phyloP scores from a whole-genome alignment of 2,888 invertebrate genomes.

The Harpagoxenus sublaevis region DNA sequence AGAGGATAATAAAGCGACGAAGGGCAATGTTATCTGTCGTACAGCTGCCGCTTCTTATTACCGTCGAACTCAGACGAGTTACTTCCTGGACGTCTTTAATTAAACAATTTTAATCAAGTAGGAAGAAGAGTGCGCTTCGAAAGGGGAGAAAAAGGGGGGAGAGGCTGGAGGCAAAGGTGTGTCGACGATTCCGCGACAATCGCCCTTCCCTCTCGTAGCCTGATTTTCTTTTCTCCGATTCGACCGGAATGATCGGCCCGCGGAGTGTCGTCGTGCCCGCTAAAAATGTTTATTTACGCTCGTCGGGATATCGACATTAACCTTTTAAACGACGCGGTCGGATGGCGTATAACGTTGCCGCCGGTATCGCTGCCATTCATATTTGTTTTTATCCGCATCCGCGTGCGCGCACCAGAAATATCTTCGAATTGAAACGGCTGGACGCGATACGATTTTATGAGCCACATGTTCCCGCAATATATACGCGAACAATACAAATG shows the following conservation, averaged over 20 bases:
- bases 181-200: not conserved
- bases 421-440: slow-evolving; percentile 50
- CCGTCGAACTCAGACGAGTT: not conserved
- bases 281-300: slow-evolving; percentile 50
- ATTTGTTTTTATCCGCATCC: slow-evolving; percentile 57
- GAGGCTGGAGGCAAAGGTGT: not conserved
- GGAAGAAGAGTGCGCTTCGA: not conserved
- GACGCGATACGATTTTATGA: slow-evolving; percentile 54
- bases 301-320: slow-evolving; percentile 47
- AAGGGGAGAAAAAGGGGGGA: not conserved
- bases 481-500: slow-evolving; percentile 48
- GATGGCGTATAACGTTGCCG: slow-evolving; percentile 21
- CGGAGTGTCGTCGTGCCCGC: slow-evolving; percentile 18
- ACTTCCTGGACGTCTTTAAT: not conserved
- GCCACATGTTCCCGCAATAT: slow-evolving; percentile 52
- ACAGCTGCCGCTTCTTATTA: slow-evolving; percentile 1
- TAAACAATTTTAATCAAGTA: slow-evolving; percentile 4
- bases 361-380: slow-evolving; percentile 48
- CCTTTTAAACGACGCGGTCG: slow-evolving; percentile 54
- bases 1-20: not conserved
- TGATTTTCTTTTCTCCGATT: slow-evolving; percentile 1
- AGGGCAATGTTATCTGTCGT: slow-evolving; percentile 14
- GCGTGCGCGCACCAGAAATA: slow-evolving; percentile 49
- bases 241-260: not conserved
- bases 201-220: not conserved